These are phyloP conservation scores for Actinemys pallida DNA, from an alignment of 2,113 vertebrate species.

Conservation along the genomic window DNA sequence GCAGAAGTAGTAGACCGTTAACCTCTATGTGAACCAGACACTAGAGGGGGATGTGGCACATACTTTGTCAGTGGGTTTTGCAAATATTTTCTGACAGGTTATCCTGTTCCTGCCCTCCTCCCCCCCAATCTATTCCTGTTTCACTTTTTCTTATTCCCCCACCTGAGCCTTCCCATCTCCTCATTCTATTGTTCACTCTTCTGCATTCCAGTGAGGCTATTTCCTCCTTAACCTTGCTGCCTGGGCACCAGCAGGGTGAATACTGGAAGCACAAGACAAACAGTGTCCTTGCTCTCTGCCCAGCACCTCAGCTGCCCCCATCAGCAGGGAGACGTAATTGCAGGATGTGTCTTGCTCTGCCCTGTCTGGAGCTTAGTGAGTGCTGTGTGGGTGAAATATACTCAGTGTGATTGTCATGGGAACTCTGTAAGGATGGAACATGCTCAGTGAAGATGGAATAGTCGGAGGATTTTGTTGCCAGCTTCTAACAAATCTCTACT, in stretches of 20 bases:
- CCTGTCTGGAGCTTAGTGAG: not conserved
- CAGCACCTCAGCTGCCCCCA: not conserved
- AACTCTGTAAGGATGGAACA: slow-evolving; percentile 13
- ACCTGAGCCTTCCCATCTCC: not conserved
- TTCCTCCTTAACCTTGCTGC: not conserved
- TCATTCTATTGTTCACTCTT: not conserved
- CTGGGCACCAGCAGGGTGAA: not conserved
- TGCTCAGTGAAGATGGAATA: slow-evolving; percentile 40
- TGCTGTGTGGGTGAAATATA: slow-evolving; percentile 11
- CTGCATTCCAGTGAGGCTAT: not conserved
- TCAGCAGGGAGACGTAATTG: slow-evolving; percentile 19
- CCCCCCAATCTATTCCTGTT: not conserved
- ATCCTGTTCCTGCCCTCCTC: not conserved
- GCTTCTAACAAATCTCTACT: slow-evolving; percentile 70
- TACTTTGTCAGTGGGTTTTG: not conserved
- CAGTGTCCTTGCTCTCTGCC: not conserved
- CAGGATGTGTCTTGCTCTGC: not conserved
- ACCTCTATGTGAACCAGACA: fast-evolving
- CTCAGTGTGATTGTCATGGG: slow-evolving; percentile 17
- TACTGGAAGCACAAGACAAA: not conserved
- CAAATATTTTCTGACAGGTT: not conserved
- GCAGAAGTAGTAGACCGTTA: not conserved
- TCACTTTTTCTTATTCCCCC: not conserved
- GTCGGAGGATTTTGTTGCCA: slow-evolving; percentile 65
- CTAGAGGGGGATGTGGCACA: fast-evolving